A percentile compares a stretch with the other conserved stretches of the same genome.
These are phyloP conservation scores for Gymnocypris eckloni DNA, from an alignment of 2,797 vertebrate genomes.

Conservation along the genomic window DNA sequence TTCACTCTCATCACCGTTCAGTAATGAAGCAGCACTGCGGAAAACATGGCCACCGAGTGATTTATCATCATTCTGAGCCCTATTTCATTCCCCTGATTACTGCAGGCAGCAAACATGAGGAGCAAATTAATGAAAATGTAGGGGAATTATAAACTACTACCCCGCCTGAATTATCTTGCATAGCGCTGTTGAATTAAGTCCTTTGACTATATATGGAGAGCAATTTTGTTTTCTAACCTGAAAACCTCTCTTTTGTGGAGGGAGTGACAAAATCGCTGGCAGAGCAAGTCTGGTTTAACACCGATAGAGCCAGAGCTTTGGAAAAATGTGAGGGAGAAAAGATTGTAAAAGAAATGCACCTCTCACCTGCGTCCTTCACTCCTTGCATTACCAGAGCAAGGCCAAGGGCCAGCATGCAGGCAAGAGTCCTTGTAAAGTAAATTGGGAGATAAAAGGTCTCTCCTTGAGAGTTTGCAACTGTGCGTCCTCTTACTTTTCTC, in stretches of 20 bases:
- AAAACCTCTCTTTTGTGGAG: conserved; percentile 27
- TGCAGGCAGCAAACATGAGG: conserved; percentile 63
- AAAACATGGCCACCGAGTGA: conserved; percentile 63
- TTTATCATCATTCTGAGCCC: conserved; percentile 63
- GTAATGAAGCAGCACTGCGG: conserved; percentile 60
- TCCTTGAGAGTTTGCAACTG: conserved; percentile 66
- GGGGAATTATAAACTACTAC: conserved; percentile 64
- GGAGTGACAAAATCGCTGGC: not conserved
- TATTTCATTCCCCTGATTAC: conserved; percentile 69
- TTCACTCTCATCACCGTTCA: conserved; percentile 57
- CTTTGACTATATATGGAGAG: conserved; percentile 51
- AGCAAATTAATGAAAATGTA: conserved; percentile 69
- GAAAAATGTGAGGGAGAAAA: not conserved
- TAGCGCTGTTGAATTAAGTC: conserved; percentile 49
- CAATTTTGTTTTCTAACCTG: conserved; percentile 43
- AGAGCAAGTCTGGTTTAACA: conserved; percentile 13
- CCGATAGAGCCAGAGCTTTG: not conserved
- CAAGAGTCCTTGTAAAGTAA: conserved; percentile 51
- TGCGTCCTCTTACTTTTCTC: conserved; percentile 44
- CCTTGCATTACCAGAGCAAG: conserved; percentile 43
- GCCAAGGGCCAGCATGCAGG: conserved; percentile 46
- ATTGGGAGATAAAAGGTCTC: conserved; percentile 63
- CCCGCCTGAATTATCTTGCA: conserved; percentile 58
- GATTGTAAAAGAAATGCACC: not conserved
- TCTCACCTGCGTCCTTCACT: conserved; percentile 1